A percentile compares a stretch with the other conserved stretches of the same genome.
phyloP scores from a whole-genome alignment of 1,140 invertebrate species.

The Teleopsis dalmanni region DNA sequence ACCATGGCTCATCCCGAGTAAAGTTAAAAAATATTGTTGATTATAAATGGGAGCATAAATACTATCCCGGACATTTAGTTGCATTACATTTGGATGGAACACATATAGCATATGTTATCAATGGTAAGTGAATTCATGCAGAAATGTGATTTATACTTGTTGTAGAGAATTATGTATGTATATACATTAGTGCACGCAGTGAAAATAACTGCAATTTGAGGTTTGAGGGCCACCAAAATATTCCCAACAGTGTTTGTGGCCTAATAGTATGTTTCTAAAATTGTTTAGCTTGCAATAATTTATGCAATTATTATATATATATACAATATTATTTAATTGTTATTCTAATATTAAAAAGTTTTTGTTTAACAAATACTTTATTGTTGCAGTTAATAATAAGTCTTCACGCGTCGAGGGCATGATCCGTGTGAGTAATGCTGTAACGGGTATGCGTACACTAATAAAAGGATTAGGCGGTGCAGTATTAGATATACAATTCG shows the following conservation, averaged over 20 bases:
- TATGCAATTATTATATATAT: background rate
- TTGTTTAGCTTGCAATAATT: too few relatives aligned
- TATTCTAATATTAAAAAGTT: background rate
- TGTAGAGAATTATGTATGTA: too few relatives aligned
- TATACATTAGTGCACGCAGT: too few relatives aligned
- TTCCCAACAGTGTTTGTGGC: too few relatives aligned
- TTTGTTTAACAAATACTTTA: background rate
- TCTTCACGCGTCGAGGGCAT: constrained; percentile 56
- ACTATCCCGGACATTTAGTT: constrained; percentile 79
- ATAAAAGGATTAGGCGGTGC: constrained; percentile 80
- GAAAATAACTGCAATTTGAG: too few relatives aligned
- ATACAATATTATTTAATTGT: background rate
- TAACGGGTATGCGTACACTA: constrained; percentile 64
- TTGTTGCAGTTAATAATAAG: constrained; percentile 36
- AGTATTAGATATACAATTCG: constrained; percentile 84
- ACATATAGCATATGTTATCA: constrained; percentile 83
- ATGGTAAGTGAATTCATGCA: too few relatives aligned
- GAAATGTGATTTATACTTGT: too few relatives aligned
- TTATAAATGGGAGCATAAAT: constrained; percentile 83
- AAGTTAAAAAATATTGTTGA: constrained; percentile 87
- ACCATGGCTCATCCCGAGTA: constrained; percentile 76
- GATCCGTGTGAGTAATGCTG: constrained; percentile 71
- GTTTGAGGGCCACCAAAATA: too few relatives aligned
- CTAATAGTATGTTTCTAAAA: too few relatives aligned
- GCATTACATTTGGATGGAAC: constrained; percentile 79